Evolutionary conservation across 2,113 vertebrate genomes (phyloP), one percentile per base, ranked within the genome.

Genomic region (Upupa epops): DNA sequence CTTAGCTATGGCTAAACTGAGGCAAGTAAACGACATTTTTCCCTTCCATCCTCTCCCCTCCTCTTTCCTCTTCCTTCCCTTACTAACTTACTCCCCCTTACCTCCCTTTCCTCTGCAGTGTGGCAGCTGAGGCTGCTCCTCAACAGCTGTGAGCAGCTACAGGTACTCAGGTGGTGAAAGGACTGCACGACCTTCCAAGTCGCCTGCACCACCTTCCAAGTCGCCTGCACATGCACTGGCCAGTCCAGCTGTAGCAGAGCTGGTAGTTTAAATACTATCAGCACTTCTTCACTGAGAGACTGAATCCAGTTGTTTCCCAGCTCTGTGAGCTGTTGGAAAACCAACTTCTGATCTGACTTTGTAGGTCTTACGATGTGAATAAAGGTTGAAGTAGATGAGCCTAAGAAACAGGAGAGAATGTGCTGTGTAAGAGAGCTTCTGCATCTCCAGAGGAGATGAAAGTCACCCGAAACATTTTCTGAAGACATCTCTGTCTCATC

Each of bases 51-150:
- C 8, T 14, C 11, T 65, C 36, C 32, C 19, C 65, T 31, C 4
- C 37, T 8, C 52, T 58, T 13, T 46, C 16, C 21, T 65, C 31
- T 66, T 37, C 19, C 36, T 10, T 82, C 46, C 26, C 21, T 79
- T 75, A 22, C 45, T 68, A 59, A n/a, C 34, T 34, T 56, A 64
- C 66, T 60, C 60, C 31, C 28, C 54, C 3, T 0, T 15, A 42
- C 40, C 40, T 42, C n/a, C n/a, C n/a, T n/a, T 60, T 64, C 31
- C 28, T 58, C 3, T 0, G 49, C 40, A 48, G 29, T 0, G 0
- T 28, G 21, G 26, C 16, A 34, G 8, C 45, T 36, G 72, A 86
- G 28, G 51, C 69, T 36, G 6, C 51, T 77, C 54, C 63, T 45
- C 55, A 8, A 26, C 1, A 6, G 3, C 73, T 54, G 13, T 28